phyloP scores from a whole-genome alignment of 1,140 invertebrate genomes.

The Acyrthosiphon pisum region DNA sequence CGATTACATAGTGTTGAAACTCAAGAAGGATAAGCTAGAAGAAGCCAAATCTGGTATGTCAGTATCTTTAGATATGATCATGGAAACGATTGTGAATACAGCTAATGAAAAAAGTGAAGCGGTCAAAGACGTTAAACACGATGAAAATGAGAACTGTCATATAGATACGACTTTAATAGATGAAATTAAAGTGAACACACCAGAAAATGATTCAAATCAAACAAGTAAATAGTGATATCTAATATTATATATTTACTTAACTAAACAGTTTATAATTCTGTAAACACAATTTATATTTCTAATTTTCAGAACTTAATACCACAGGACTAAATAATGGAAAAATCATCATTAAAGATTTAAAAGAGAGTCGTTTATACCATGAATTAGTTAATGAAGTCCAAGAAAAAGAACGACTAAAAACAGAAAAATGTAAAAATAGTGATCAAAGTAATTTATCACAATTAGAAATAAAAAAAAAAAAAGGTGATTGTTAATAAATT shows the following conservation, averaged over 20 bases:
- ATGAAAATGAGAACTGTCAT: background rate
- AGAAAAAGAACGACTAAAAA: constrained; percentile 70
- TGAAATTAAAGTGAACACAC: background rate
- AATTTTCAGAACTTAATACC: background rate
- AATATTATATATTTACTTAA: background rate
- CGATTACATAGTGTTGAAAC: background rate
- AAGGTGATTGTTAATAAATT: background rate
- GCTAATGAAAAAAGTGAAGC: constrained; percentile 41
- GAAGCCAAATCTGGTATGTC: constrained; percentile 41
- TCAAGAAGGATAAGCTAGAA: constrained; percentile 27
- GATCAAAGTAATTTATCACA: constrained; percentile 70
- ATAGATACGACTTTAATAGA: background rate
- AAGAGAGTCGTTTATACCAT: constrained; percentile 72
- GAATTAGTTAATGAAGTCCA: constrained; percentile 73
- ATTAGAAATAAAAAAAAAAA: constrained; percentile 60
- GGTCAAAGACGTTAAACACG: background rate
- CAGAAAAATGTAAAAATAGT: constrained; percentile 71
- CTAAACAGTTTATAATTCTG: background rate
- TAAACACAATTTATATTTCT: background rate
- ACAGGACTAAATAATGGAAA: constrained; percentile 61
- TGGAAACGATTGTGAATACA: constrained; percentile 45
- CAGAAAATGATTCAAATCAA: constrained; percentile 11
- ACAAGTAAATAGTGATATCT: background rate
- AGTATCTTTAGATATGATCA: constrained; percentile 19
- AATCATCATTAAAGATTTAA: constrained; percentile 72